Evolutionary conservation across 2,888 invertebrate species (phyloP), one percentile per base, ranked within the genome.

Genomic region (Athripsodes cinereus): DNA sequence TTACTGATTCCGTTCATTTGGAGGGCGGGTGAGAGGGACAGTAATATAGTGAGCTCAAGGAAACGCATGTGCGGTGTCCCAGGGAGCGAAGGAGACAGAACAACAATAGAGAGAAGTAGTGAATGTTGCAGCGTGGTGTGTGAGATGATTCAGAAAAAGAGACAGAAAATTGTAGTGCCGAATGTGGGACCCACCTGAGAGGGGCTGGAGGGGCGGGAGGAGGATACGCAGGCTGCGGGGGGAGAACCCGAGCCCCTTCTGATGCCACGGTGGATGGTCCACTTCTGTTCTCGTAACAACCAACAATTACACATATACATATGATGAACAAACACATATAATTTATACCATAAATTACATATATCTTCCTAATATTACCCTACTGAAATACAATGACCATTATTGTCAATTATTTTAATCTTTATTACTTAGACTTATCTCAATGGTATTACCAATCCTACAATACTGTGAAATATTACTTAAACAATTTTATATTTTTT

Each of bases 231-330:
- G 35, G 58, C 54, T 65, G 76, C 72, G 67, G 77, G 75, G 67
- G 79, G 77, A 66, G 80, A 76, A 71, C 81, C 79, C 73, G 81
- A 82, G 75, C 86, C 86, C 74, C 88, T 86, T 70, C 86, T 83
- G 73, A 87, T 85, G 78, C 87, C 88, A 72, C 87, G 86, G 76
- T 87, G 87, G 78, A 85, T 81, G 76, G 85, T 87, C 88, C 88
- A 87, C 84, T 86, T 88, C 88, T 88, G 85, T 34, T 20, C 35
- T 47, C 55, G n/a, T n/a, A n/a, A n/a, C n/a, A n/a, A n/a, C n/a
- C n/a, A n/a, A n/a, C n/a, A n/a, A n/a, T n/a, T n/a, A n/a, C n/a
- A n/a, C n/a, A n/a, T n/a, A n/a, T n/a, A n/a, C n/a, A n/a, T n/a
- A n/a, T n/a, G n/a, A n/a, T n/a, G n/a, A n/a, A n/a, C n/a, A n/a